phyloP scores from a whole-genome alignment of 2,797 vertebrate species.

The Molossus molossus region DNA sequence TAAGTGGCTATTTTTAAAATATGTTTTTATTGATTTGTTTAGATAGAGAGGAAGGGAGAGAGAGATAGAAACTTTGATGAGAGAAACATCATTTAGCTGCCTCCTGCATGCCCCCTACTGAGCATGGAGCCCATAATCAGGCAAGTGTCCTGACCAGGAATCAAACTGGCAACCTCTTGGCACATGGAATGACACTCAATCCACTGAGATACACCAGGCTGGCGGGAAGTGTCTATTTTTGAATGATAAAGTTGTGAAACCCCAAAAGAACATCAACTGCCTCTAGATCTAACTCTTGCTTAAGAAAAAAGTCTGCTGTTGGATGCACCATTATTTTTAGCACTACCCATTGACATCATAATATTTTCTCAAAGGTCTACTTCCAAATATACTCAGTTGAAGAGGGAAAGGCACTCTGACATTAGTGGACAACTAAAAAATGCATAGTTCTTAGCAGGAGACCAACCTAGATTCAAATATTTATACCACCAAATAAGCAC shows the following conservation, averaged over 20 bases:
- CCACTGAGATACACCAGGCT: too few species aligned
- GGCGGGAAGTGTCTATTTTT: slow-evolving; percentile 20
- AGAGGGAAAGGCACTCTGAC: slow-evolving; percentile 18
- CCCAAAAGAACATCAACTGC: background rate
- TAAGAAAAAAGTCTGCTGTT: slow-evolving; percentile 66
- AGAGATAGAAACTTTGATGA: too few species aligned
- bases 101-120: too few species aligned
- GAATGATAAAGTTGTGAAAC: slow-evolving; percentile 21
- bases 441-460: slow-evolving; percentile 47
- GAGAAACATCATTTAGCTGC: too few species aligned
- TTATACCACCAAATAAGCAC: slow-evolving; percentile 42
- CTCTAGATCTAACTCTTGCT: slow-evolving; percentile 61
- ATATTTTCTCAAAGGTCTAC: slow-evolving; percentile 55
- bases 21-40: too few species aligned
- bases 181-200: too few species aligned
- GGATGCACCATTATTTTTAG: slow-evolving; percentile 48
- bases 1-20: slow-evolving; percentile 29
- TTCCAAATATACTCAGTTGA: slow-evolving; percentile 60
- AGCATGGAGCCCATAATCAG: too few species aligned
- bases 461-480: slow-evolving; percentile 63
- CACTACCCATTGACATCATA: background rate
- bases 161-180: too few species aligned
- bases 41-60: too few species aligned
- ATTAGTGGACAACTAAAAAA: slow-evolving; percentile 66
- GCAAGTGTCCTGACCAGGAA: too few species aligned